Evolutionary conservation across 2,797 vertebrate genomes (phyloP), one percentile per base, ranked within the genome.

Genomic region (Scyliorhinus canicula): DNA sequence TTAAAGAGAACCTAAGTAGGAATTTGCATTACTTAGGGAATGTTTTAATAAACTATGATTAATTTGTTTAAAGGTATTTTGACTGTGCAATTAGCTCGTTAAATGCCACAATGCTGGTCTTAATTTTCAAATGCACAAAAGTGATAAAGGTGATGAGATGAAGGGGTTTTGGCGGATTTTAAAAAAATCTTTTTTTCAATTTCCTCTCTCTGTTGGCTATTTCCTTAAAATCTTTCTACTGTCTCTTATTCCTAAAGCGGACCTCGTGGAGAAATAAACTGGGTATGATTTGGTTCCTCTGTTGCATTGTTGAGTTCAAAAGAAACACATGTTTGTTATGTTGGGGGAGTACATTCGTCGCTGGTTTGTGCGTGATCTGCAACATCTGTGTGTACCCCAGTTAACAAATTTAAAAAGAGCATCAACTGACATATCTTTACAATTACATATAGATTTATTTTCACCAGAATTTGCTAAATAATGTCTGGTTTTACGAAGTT

Each of bases 211-310:
- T 96, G 67, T 19, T 94, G 93, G 69, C 44, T 94, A 67, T 94
- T 94, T 94, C 16, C 47, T 94, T 74, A 94, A 40, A 65, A 65
- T 91, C 93, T 94, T 74, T 94, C 93, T 94, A 74, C 93, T 94
- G 35, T 94, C 71, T 95, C 93, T 88, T 95, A 96, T 96, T 96
- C 96, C 97, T 97, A 96, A 97, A 98, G 97, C 96, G 97, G 97
- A 98, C 95, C 96, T 97, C 96, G 97, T 97, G 97, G 97, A 98
- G 97, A 97, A 97, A 96, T 98, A 98, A 97, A 97, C 97, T 96
- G 97, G 97, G 98, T 98, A 98, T 97, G 97, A 97, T 98, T 96
- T 95, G 95, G 96, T 96, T 96, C 96, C 84, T 96, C 95, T 96
- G 96, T 96, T 96, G 96, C 96, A 96, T 96, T 96, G 96, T 97